Conservation (phyloP, 2,113 vertebrate genomes). For the Pampusana beccarii region DNA sequence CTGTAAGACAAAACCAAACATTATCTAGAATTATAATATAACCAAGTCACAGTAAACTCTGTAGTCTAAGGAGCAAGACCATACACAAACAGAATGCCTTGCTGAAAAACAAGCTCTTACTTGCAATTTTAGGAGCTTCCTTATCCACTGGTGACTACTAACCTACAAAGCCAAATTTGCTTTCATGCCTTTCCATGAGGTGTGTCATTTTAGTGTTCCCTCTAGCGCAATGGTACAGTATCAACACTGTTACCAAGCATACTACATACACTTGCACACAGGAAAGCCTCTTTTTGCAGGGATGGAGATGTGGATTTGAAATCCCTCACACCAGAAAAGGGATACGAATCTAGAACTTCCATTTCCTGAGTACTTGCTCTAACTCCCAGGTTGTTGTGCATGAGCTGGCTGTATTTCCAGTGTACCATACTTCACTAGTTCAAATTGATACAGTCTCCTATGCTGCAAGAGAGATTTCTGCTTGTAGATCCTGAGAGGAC, state of each 20-base stretch:
- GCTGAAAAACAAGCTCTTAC: background rate
- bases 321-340: accelerated
- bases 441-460: background rate
- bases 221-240: background rate
- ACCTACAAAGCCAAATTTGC: background rate
- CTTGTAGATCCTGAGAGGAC: background rate
- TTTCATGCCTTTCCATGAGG: background rate
- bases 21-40: background rate
- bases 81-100: background rate
- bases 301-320: background rate
- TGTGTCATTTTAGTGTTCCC: background rate
- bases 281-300: background rate
- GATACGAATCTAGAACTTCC: background rate
- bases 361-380: background rate
- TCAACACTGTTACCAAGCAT: background rate
- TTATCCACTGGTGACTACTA: background rate
- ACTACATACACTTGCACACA: background rate
- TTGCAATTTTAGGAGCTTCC: background rate
- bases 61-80: background rate
- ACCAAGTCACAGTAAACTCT: background rate
- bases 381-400: background rate
- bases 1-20: constrained; percentile 44
- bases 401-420: background rate
- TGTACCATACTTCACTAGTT: background rate
- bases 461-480: background rate